Conservation (phyloP, 2,797 vertebrate species). For the Hydrocynus forskahlii region DNA sequence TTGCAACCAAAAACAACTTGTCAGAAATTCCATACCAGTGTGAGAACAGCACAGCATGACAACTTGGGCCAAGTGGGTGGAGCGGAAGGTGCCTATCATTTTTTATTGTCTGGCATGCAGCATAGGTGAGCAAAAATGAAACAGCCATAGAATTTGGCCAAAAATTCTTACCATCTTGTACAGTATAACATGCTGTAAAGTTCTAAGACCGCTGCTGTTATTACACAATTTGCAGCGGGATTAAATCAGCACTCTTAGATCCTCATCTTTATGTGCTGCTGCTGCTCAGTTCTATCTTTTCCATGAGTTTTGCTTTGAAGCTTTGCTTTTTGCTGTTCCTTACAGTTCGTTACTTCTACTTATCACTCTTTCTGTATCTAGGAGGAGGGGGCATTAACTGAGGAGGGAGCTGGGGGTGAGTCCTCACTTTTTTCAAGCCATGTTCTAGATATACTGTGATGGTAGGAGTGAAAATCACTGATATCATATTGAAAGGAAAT, state of each 20-base stretch:
- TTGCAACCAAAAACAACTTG: background rate
- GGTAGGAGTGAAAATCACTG: background rate
- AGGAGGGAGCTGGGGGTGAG: conserved; percentile 70
- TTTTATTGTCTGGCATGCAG: background rate
- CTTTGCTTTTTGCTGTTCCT: background rate
- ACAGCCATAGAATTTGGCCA: background rate
- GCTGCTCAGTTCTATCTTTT: background rate
- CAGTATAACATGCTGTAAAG: background rate
- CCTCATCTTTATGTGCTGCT: background rate
- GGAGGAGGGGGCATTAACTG: conserved; percentile 65
- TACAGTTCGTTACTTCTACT: background rate
- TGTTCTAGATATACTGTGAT: background rate
- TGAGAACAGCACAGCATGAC: background rate
- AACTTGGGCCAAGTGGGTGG: background rate
- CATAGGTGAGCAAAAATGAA: background rate
- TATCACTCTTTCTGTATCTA: conserved; percentile 43
- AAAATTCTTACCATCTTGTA: background rate
- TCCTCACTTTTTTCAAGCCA: background rate
- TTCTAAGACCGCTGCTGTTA: background rate
- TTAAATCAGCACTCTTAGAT: conserved; percentile 23
- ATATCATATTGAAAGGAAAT: background rate
- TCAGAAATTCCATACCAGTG: background rate
- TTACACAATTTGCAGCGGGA: background rate
- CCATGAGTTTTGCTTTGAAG: background rate
- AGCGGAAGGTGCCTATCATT: background rate